Conservation (phyloP, 1,140 invertebrate genomes). For the Dreissena rostriformis region DNA sequence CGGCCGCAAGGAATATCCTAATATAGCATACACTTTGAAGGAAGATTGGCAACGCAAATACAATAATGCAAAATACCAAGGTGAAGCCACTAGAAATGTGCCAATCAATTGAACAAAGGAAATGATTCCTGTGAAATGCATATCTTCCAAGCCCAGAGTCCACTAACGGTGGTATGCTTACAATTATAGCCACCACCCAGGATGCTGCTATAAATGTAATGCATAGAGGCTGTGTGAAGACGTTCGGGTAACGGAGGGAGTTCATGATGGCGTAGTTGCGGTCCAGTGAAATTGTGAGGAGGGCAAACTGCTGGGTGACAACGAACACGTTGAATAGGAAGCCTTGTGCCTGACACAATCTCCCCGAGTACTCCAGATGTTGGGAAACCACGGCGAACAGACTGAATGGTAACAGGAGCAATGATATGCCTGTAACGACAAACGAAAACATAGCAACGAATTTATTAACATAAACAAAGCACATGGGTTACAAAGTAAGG, state of each 20-base stretch:
- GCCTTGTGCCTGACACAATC: slow-evolving; percentile 68
- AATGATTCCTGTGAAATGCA: slow-evolving; percentile 57
- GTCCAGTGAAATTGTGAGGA: slow-evolving; percentile 69
- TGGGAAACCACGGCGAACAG: slow-evolving; percentile 60
- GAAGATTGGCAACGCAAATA: slow-evolving; percentile 60
- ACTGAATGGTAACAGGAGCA: slow-evolving; percentile 67
- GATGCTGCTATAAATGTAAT: slow-evolving; percentile 57
- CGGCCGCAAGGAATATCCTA: slow-evolving; percentile 68
- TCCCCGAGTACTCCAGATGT: slow-evolving; percentile 59
- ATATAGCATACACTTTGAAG: slow-evolving; percentile 66
- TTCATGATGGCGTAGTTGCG: slow-evolving; percentile 73
- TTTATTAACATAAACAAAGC: too few relatives aligned
- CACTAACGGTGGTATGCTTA: slow-evolving; percentile 65
- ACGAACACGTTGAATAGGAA: slow-evolving; percentile 65
- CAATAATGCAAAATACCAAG: slow-evolving; percentile 44
- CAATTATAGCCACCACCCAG: slow-evolving; percentile 60
- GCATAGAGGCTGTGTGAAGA: slow-evolving; percentile 68
- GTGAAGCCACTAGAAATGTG: slow-evolving; percentile 36
- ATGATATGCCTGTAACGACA: slow-evolving; percentile 62
- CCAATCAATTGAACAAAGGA: slow-evolving; percentile 63
- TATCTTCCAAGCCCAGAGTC: slow-evolving; percentile 57
- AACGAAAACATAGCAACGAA: background rate
- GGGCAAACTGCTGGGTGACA: slow-evolving; percentile 60
- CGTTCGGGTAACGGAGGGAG: slow-evolving; percentile 70
- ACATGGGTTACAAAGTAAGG: too few relatives aligned